Evolutionary conservation across 2,113 vertebrate species (phyloP).

Genomic region (Paraplagusia blochii): DNA sequence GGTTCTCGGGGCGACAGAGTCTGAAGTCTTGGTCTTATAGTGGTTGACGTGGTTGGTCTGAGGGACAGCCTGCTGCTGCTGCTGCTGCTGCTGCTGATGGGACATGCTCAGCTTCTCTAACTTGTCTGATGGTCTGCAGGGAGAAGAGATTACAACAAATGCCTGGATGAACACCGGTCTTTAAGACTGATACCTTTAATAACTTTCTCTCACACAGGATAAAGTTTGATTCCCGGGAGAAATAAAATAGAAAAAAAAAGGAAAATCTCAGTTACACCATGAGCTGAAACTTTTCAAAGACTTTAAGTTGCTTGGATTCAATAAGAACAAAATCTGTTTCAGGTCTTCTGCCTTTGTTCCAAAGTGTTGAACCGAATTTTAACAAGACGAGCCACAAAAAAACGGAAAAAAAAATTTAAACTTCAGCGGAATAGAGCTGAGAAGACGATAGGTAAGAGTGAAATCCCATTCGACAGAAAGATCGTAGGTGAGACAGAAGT

Average conservation of each 20-base stretch:
- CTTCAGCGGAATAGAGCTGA: background rate
- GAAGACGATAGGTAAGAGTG: slow-evolving; percentile 6
- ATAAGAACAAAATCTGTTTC: slow-evolving; percentile 2
- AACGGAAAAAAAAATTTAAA: slow-evolving; percentile 7
- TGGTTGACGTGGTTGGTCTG: slow-evolving; percentile 81
- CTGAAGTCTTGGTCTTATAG: slow-evolving; percentile 20
- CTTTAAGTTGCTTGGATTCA: slow-evolving; percentile 1
- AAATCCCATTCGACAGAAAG: slow-evolving; percentile 11
- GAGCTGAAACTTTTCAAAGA: slow-evolving; percentile 9
- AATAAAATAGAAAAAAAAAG: background rate
- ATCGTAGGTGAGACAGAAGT: background rate
- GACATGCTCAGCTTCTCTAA: slow-evolving; percentile 16
- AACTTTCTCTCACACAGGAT: background rate
- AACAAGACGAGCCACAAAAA: slow-evolving; percentile 12
- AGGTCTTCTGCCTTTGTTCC: slow-evolving; percentile 3
- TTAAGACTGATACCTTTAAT: background rate
- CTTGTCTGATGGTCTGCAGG: slow-evolving; percentile 74
- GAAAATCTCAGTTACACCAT: background rate
- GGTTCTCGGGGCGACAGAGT: slow-evolving; percentile 10
- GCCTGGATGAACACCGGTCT: background rate
- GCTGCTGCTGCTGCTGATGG: slow-evolving; percentile 65
- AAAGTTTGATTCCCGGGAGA: background rate
- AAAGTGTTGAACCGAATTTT: slow-evolving; percentile 4
- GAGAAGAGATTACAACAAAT: slow-evolving; percentile 4
- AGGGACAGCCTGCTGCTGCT: slow-evolving; percentile 78